Evolutionary conservation across 2,113 vertebrate species (phyloP).

Genomic region (Corythaixoides concolor): DNA sequence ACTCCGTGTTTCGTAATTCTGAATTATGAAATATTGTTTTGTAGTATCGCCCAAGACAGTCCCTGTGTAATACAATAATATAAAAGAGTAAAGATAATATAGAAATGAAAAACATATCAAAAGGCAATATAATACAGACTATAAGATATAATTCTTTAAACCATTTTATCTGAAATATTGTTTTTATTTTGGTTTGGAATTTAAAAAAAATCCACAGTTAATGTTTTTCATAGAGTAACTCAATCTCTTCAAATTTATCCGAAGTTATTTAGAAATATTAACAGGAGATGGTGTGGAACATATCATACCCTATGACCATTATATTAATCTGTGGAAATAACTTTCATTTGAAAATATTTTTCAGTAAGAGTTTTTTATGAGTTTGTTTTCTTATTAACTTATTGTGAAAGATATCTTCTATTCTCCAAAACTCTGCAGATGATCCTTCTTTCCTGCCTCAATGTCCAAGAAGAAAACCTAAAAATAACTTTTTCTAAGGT

Average conservation of each 20-base stretch:
- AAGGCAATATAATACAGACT: neutral
- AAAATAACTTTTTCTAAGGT: neutral
- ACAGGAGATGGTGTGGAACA: neutral
- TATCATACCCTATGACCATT: neutral
- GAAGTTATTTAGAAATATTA: neutral
- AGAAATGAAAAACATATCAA: neutral
- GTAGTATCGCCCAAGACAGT: neutral
- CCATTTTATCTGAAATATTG: neutral
- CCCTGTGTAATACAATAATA: neutral
- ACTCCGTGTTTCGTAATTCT: neutral
- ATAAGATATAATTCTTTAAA: neutral
- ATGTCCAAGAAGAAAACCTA: neutral
- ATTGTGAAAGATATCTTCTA: neutral
- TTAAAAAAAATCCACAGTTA: neutral
- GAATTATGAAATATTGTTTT: neutral
- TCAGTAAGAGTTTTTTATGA: neutral
- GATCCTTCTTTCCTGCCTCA: neutral
- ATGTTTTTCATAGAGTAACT: neutral
- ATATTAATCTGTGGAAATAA: neutral
- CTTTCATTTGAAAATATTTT: neutral
- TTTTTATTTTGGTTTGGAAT: neutral
- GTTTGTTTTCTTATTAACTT: neutral
- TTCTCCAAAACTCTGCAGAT: neutral
- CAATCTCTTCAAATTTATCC: neutral
- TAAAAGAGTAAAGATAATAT: neutral